Conservation (phyloP, 2,113 vertebrate species). For the Nanorana parkeri region DNA sequence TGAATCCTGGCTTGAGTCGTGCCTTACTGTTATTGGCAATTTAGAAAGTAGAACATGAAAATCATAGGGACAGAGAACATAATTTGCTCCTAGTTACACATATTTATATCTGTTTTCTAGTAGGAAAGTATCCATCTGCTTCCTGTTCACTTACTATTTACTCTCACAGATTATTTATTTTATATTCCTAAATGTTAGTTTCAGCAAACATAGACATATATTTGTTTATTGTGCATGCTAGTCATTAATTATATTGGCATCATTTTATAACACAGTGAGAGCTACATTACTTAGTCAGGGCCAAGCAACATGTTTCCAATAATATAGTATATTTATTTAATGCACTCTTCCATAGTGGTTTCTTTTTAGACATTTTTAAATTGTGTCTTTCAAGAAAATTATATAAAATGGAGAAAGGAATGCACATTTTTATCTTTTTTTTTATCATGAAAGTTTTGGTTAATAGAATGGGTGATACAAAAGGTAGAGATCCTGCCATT, state of each 20-base stretch:
- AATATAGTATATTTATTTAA: too few species aligned
- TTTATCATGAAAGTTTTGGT: too few species aligned
- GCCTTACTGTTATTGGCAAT: conserved; percentile 6
- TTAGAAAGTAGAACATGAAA: conserved; percentile 34
- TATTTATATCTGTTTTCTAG: conserved; percentile 6
- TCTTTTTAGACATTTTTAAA: too few species aligned
- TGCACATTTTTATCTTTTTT: too few species aligned
- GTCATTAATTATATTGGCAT: not conserved
- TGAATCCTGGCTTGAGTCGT: not conserved
- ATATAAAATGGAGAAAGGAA: too few species aligned
- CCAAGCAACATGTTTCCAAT: not conserved
- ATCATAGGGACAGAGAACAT: not conserved
- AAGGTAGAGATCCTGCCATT: too few species aligned
- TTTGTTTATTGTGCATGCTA: not conserved
- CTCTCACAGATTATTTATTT: not conserved
- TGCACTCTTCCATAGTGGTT: too few species aligned
- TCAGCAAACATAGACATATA: not conserved
- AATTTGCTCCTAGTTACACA: conserved; percentile 23
- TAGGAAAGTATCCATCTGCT: not conserved
- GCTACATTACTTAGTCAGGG: not conserved
- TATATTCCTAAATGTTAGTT: not conserved
- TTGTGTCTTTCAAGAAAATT: too few species aligned
- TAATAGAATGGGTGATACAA: too few species aligned
- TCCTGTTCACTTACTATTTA: not conserved
- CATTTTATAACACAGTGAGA: not conserved